Conservation (phyloP, 30 jellyfish, hydroid and myxozoan genomes). For the Pseudorhiza aurosa region DNA sequence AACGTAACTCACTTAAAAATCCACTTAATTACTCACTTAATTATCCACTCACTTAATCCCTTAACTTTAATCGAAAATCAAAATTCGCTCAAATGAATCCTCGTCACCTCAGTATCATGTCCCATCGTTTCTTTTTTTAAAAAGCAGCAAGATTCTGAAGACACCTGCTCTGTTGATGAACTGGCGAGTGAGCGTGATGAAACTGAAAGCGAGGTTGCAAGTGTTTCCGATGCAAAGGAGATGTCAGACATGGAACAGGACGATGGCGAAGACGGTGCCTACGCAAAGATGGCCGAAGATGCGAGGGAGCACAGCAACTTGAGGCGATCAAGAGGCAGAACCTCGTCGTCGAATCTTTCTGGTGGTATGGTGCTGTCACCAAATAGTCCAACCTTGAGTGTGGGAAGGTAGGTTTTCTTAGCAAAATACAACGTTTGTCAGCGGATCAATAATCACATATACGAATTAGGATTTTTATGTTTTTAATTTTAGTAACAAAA, state of each 20-base stretch:
- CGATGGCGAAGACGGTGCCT: conserved; percentile 68
- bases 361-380: conserved; percentile 84
- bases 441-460: too few species aligned
- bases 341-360: conserved; percentile 73
- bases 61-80: too few species aligned
- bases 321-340: conserved; percentile 60
- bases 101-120: too few species aligned
- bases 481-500: too few species aligned
- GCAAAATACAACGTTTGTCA: too few species aligned
- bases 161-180: conserved; percentile 77
- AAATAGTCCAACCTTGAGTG: conserved; percentile 96
- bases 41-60: too few species aligned
- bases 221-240: conserved; percentile 74
- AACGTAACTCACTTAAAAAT: too few species aligned
- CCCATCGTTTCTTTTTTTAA: too few species aligned
- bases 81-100: too few species aligned
- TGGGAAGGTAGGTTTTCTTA: conserved; percentile 88
- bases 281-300: conserved; percentile 56
- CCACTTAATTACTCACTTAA: neutral
- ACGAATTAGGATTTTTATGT: too few species aligned
- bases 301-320: conserved; percentile 22
- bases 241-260: conserved; percentile 68
- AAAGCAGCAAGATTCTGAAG: conserved; percentile 65
- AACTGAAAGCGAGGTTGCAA: conserved; percentile 82
- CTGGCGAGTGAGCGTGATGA: conserved; percentile 80